Evolutionary conservation across 2,888 invertebrate genomes (phyloP).

Genomic region (Capitulum mitella): DNA sequence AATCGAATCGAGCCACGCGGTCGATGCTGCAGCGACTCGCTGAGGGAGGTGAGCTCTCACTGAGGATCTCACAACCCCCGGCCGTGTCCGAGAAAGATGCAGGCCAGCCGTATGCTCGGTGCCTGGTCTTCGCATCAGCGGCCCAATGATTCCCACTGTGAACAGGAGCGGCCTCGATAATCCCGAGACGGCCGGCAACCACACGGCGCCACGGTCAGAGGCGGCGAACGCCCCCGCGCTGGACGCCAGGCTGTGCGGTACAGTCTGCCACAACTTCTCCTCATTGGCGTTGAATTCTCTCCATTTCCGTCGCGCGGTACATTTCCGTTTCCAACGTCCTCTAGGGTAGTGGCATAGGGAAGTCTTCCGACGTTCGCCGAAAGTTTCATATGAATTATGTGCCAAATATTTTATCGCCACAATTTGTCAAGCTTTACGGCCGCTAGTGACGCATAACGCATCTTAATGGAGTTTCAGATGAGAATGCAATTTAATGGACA

Average conservation of each 20-base stretch:
- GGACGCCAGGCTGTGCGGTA: not conserved
- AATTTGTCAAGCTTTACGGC: constrained; percentile 21
- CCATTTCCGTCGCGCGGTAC: not conserved
- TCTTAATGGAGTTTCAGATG: constrained; percentile 19
- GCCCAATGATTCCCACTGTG: too few relatives aligned
- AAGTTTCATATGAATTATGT: constrained; percentile 16
- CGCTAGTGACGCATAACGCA: constrained; percentile 18
- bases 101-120: too few relatives aligned
- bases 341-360: not conserved
- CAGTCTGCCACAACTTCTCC: not conserved
- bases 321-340: not conserved
- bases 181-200: too few relatives aligned
- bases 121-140: too few relatives aligned
- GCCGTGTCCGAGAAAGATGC: too few relatives aligned
- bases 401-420: constrained; percentile 15
- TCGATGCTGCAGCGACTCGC: too few relatives aligned
- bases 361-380: not conserved
- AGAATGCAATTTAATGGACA: constrained; percentile 25
- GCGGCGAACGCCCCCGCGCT: too few relatives aligned
- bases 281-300: not conserved
- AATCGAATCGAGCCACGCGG: not conserved
- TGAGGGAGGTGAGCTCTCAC: too few relatives aligned
- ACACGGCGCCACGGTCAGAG: too few relatives aligned
- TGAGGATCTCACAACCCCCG: too few relatives aligned
- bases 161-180: too few relatives aligned